A percentile compares a stretch with the other conserved stretches of the same genome.
Evolutionary conservation across 1,140 invertebrate genomes (phyloP).

Genomic region (Varroa destructor): DNA sequence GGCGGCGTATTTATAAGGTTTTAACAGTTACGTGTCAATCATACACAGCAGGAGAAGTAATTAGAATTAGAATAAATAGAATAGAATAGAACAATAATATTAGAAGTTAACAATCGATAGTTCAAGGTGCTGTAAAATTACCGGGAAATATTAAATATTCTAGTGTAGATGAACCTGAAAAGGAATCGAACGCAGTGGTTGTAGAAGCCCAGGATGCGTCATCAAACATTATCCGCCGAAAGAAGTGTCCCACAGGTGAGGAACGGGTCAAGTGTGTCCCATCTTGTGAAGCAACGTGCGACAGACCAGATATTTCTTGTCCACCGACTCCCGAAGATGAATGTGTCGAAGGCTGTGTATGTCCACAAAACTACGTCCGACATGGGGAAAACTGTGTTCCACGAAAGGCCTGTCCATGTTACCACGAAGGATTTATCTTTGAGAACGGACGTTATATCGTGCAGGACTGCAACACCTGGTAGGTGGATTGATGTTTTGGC

Average conservation of each 20-base stretch:
- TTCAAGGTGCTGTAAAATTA: too few relatives aligned
- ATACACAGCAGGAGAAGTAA: too few relatives aligned
- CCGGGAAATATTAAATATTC: background rate
- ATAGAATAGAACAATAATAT: too few relatives aligned
- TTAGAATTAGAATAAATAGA: too few relatives aligned
- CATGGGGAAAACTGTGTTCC: slow-evolving; percentile 43
- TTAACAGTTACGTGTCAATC: too few relatives aligned
- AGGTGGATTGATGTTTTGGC: slow-evolving; percentile 23
- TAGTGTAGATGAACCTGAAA: background rate
- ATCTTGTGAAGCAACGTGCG: slow-evolving; percentile 31
- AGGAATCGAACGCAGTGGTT: slow-evolving; percentile 11
- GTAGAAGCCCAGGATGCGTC: slow-evolving; percentile 15
- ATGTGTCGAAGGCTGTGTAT: slow-evolving; percentile 78
- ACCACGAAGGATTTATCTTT: slow-evolving; percentile 35
- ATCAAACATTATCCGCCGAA: slow-evolving; percentile 8
- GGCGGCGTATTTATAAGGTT: too few relatives aligned
- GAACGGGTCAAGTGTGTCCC: slow-evolving; percentile 31
- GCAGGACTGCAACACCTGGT: slow-evolving; percentile 41
- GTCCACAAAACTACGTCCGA: slow-evolving; percentile 56
- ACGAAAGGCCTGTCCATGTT: slow-evolving; percentile 39
- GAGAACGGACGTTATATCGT: slow-evolving; percentile 35
- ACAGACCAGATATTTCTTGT: slow-evolving; percentile 22
- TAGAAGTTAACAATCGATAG: too few relatives aligned
- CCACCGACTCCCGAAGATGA: slow-evolving; percentile 31
- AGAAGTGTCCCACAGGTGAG: slow-evolving; percentile 27